Percentiles rank a stretch among this genome's conserved stretches.
phyloP scores from a whole-genome alignment of 2,888 invertebrate species.

The Ormyrus thymus region DNA sequence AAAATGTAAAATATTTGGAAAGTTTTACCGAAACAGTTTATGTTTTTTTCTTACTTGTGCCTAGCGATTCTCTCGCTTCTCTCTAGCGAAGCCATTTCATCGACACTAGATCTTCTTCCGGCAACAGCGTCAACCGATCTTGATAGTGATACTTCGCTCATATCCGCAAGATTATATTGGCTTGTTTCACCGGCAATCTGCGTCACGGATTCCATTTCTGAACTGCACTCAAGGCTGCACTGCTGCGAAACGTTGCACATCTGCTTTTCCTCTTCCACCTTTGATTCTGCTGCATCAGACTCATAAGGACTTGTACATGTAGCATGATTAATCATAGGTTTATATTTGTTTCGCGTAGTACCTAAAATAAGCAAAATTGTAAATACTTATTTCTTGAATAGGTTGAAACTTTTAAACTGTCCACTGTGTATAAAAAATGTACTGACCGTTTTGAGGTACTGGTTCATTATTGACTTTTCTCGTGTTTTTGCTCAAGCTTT shows the following conservation, averaged over 20 bases:
- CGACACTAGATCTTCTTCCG: constrained; percentile 59
- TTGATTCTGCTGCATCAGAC: constrained; percentile 66
- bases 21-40: no score
- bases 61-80: constrained; percentile 35
- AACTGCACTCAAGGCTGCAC: constrained; percentile 83
- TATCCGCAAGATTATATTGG: constrained; percentile 70
- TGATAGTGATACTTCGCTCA: constrained; percentile 64
- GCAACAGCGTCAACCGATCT: constrained; percentile 53
- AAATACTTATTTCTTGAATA: not conserved
- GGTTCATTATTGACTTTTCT: constrained; percentile 49
- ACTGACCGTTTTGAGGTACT: constrained; percentile 38
- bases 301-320: constrained; percentile 64
- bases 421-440: not conserved
- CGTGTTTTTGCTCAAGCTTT: constrained; percentile 63
- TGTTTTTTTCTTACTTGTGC: constrained; percentile 23
- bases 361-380: constrained; percentile 7
- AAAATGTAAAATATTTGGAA: no score
- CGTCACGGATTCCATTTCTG: constrained; percentile 73
- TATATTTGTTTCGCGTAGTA: constrained; percentile 51
- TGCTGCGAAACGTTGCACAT: constrained; percentile 84
- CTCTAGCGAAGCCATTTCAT: constrained; percentile 59
- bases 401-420: no score
- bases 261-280: constrained; percentile 69
- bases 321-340: constrained; percentile 51
- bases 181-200: constrained; percentile 71